Percentiles rank a stretch among this genome's conserved stretches.
phyloP scores from a whole-genome alignment of 2,113 vertebrate genomes.

The Barnardius zonarius region DNA sequence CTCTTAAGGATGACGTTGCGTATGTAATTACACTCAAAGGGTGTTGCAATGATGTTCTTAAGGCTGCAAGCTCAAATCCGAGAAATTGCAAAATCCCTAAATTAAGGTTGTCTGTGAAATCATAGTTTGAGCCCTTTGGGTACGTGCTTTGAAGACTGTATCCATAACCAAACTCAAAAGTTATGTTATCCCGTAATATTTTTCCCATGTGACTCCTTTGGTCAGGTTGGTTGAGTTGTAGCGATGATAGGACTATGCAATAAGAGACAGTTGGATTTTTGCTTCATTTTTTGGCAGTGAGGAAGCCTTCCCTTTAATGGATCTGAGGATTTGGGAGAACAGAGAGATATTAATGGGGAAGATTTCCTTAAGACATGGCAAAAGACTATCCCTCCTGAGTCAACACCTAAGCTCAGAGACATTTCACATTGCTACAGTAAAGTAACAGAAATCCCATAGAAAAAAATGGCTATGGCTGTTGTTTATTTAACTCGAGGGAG shows the following conservation, averaged over 20 bases:
- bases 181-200: neutral
- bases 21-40: neutral
- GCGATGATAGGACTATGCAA: neutral
- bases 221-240: neutral
- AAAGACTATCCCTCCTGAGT: neutral
- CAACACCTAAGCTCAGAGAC: neutral
- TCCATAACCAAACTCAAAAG: neutral
- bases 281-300: neutral
- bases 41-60: neutral
- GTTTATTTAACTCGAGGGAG: neutral
- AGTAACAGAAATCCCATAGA: neutral
- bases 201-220: neutral
- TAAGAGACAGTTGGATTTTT: neutral
- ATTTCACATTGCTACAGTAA: neutral
- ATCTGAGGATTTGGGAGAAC: constrained; percentile 4
- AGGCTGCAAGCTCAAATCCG: neutral
- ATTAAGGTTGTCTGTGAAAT: neutral
- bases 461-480: neutral
- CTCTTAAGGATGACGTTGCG: neutral
- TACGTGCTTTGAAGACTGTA: neutral
- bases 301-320: neutral
- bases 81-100: neutral
- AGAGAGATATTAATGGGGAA: neutral
- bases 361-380: neutral
- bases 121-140: neutral